Percentiles rank a stretch among this genome's conserved stretches.
Conservation (phyloP, 53 echinoderm and acorn worm genomes). For the Hippasteria phrygiana region DNA sequence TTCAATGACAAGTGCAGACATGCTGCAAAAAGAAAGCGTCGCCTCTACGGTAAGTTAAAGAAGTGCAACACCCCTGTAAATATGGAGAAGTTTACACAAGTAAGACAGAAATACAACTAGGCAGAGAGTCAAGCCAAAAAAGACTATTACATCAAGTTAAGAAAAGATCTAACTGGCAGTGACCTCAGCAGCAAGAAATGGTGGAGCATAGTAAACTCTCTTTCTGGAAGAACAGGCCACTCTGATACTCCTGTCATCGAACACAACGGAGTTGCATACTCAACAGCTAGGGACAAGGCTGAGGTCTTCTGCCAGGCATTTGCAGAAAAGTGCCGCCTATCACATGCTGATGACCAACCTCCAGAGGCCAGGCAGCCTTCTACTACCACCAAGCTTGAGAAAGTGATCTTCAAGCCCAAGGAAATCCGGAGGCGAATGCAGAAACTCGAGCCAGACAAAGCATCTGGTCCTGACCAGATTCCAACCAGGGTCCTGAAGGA, state of each 20-base stretch:
- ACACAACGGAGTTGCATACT: neutral
- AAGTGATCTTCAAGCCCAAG: slow-evolving; percentile 16
- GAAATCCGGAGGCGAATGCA: slow-evolving; percentile 43
- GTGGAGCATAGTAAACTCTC: neutral
- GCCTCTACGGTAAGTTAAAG: too few species aligned
- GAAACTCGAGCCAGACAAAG: slow-evolving; percentile 53
- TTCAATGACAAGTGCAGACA: too few species aligned
- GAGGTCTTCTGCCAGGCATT: neutral
- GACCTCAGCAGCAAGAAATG: neutral
- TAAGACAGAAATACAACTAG: too few species aligned
- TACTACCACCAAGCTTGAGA: neutral
- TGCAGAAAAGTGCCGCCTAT: neutral
- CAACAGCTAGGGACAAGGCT: neutral
- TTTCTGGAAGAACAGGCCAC: neutral
- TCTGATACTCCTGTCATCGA: neutral
- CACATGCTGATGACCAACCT: neutral
- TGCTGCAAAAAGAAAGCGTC: too few species aligned
- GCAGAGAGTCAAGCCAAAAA: neutral
- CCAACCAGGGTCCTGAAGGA: slow-evolving; percentile 70
- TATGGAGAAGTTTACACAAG: too few species aligned
- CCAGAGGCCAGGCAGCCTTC: neutral
- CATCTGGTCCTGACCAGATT: slow-evolving; percentile 66
- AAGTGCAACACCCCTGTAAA: too few species aligned
- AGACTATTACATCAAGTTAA: neutral
- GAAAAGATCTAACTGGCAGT: neutral